Conservation (phyloP, 1,140 invertebrate genomes). For the Goniozus legneri region DNA sequence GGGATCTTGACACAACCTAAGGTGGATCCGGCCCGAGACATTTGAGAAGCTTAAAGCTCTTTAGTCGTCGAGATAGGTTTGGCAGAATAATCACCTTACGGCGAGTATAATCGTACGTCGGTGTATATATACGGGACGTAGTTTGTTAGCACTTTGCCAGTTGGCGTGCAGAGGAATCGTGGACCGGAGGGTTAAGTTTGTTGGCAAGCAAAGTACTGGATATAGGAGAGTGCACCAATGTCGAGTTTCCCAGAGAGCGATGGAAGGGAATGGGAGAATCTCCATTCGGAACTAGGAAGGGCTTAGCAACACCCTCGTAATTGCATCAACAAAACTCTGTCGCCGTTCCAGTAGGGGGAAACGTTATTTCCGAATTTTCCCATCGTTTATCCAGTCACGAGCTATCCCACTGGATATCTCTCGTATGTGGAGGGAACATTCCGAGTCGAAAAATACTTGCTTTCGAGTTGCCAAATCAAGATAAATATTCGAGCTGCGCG, state of each 20-base stretch:
- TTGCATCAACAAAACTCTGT: neutral
- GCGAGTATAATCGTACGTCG: constrained; percentile 14
- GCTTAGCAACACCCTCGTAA: neutral
- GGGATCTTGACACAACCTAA: constrained; percentile 3
- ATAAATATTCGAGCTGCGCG: too few species aligned
- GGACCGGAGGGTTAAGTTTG: constrained; percentile 1
- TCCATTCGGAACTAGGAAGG: neutral
- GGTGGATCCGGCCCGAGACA: too few species aligned
- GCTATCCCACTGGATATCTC: too few species aligned
- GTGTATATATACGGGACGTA: constrained; percentile 8
- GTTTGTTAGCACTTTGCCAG: constrained; percentile 8
- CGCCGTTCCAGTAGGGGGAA: neutral
- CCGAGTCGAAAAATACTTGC: too few species aligned
- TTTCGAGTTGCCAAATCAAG: too few species aligned
- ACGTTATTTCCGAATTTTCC: neutral
- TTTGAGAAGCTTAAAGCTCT: constrained; percentile 2
- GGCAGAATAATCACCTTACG: constrained; percentile 17
- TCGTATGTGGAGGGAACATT: too few species aligned
- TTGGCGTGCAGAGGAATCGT: neutral
- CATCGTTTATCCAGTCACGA: too few species aligned
- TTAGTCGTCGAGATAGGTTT: constrained; percentile 1
- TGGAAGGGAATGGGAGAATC: neutral
- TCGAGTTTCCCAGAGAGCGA: neutral
- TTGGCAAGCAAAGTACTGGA: neutral
- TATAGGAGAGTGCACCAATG: neutral